These are phyloP conservation scores for Python bivittatus DNA, from an alignment of 2,113 vertebrate genomes.

Conservation along the genomic window DNA sequence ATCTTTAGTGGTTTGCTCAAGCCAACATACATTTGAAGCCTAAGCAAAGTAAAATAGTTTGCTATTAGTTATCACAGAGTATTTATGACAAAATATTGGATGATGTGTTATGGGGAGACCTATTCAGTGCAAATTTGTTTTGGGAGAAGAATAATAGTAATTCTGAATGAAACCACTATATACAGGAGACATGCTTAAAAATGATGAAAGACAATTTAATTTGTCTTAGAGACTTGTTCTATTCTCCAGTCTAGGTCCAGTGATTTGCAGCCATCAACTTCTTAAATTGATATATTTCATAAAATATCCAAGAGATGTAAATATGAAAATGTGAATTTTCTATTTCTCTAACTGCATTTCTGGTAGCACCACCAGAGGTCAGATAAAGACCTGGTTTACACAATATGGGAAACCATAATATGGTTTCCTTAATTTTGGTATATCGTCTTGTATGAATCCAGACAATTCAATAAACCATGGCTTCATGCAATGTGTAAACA, in stretches of 20 bases:
- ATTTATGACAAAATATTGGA: background rate
- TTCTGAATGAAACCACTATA: background rate
- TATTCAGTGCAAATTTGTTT: background rate
- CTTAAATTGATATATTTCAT: background rate
- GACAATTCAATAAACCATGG: background rate
- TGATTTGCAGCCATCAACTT: background rate
- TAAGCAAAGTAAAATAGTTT: background rate
- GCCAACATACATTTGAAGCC: background rate
- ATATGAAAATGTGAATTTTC: constrained; percentile 4
- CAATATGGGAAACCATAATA: background rate
- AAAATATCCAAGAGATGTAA: background rate
- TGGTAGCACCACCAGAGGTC: background rate
- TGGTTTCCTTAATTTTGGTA: background rate
- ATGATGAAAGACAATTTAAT: background rate
- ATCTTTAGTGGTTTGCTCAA: background rate
- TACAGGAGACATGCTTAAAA: background rate
- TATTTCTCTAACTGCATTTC: background rate
- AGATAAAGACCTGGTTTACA: background rate
- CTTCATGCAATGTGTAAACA: background rate
- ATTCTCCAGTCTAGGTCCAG: background rate
- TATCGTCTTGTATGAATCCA: background rate
- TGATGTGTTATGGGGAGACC: background rate
- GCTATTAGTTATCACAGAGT: background rate
- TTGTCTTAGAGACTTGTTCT: background rate
- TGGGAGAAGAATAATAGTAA: background rate